A percentile compares a stretch with the other conserved stretches of the same genome.
phyloP scores from a whole-genome alignment of 2,797 vertebrate genomes.

The Brachyalestes nurse region DNA sequence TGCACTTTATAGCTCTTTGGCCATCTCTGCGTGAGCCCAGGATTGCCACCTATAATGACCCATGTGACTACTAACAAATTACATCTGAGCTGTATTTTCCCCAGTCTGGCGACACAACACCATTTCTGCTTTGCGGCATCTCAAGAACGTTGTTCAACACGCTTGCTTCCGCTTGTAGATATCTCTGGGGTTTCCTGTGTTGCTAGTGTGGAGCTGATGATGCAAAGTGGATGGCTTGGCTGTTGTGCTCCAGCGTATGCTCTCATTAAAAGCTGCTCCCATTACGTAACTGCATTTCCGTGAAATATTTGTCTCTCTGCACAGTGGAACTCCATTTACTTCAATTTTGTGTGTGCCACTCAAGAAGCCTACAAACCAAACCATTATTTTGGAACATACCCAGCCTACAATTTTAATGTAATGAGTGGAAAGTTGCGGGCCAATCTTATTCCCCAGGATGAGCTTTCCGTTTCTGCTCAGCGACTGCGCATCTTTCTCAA shows the following conservation, averaged over 20 bases:
- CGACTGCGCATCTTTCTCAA: conserved; percentile 44
- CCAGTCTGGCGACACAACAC: neutral
- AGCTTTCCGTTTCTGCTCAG: conserved; percentile 51
- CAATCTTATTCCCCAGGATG: neutral
- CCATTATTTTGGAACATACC: conserved; percentile 54
- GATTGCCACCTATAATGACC: neutral
- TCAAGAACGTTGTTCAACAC: neutral
- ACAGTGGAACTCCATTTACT: conserved; percentile 67
- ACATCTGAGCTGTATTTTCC: conserved; percentile 6
- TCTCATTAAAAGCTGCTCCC: conserved; percentile 65
- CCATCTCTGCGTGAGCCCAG: neutral
- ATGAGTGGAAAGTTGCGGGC: conserved; percentile 58
- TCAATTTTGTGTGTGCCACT: conserved; percentile 73
- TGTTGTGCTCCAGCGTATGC: conserved; percentile 50
- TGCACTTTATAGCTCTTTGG: conserved; percentile 19
- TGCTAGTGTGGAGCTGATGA: conserved; percentile 62
- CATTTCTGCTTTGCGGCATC: conserved; percentile 15
- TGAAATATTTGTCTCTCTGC: conserved; percentile 34
- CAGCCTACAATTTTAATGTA: conserved; percentile 65
- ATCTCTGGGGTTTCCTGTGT: conserved; percentile 60
- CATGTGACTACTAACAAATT: conserved; percentile 25
- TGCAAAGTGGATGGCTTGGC: conserved; percentile 54
- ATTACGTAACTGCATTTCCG: conserved; percentile 60
- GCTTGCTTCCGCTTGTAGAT: conserved; percentile 21
- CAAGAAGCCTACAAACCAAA: conserved; percentile 60